Base-by-base conservation (phyloP, 2,888 invertebrate species). In the Drosophila robusta region DNA sequence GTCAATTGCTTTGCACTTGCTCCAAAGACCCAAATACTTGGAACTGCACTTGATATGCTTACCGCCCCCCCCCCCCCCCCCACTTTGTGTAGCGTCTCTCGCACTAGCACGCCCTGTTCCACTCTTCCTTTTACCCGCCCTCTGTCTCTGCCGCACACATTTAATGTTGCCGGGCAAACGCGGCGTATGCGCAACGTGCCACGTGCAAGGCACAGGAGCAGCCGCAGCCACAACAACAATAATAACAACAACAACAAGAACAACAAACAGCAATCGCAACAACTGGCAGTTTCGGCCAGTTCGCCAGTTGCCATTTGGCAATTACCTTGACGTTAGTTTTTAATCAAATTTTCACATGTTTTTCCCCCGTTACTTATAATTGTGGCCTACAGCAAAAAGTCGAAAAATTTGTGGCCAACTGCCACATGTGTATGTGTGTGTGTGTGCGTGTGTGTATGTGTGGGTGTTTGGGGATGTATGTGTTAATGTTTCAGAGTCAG, bases 1-100 rank as follows among this genome's bases (percentile, higher is more conserved):
- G 77, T 83, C 87, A 91, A 90, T 91, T 90, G 89, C 87, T 91
- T 91, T 90, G 91, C 91, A 91, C 90, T 90, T 90, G 91, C 90
- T 86, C 91, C 84, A 90, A 77, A 91, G 84, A 90, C 85, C 91
- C 81, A 89, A 88, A 90, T 90, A 76, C 78, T 62, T 70, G 62
- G 39, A 24, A 38, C 38, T 52, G 70, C 47, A 64, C 65, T 58
- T 60, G 58, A 46, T 64, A 42, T 22, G 22, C 9, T 39, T 39
- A 34, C 12, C 47, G 18, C 18, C 18, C 18, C 18, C n/a, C n/a
- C n/a, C n/a, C n/a, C n/a, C n/a, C n/a, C 12, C 9, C 9, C 9
- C 24, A 38, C 4, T 7, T 12, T 26, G 26, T 26, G 26, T 7
- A 26, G 26, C 26, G 29, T 2, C 8, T 29, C 29, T 29, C 8